phyloP scores from a whole-genome alignment of 2,797 vertebrate species.

The Takifugu rubripes region DNA sequence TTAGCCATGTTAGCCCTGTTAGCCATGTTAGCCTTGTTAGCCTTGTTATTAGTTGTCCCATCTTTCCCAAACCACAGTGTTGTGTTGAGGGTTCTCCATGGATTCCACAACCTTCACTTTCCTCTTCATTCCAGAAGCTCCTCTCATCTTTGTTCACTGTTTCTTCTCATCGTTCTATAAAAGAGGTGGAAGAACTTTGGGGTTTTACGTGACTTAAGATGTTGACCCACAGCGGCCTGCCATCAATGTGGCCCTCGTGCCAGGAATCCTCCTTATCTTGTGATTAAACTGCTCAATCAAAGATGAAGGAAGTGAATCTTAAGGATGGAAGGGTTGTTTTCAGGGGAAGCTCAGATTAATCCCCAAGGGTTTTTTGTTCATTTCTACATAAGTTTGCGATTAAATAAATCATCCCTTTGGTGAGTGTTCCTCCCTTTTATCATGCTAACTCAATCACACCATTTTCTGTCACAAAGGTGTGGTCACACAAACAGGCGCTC shows the following conservation, averaged over 20 bases:
- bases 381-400: constrained; percentile 48
- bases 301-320: constrained; percentile 28
- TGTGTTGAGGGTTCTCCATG: no score
- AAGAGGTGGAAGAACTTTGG: constrained; percentile 25
- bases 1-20: no score
- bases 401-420: constrained; percentile 20
- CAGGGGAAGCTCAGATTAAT: constrained; percentile 55
- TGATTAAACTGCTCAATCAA: constrained; percentile 15
- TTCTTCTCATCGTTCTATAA: constrained; percentile 40
- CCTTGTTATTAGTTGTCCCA: no score
- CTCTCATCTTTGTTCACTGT: constrained; percentile 28
- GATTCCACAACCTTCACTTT: constrained; percentile 20
- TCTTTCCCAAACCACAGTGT: no score
- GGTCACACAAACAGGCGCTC: constrained; percentile 37
- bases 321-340: constrained; percentile 29
- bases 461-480: no score
- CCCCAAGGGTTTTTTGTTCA: constrained; percentile 41
- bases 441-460: no score
- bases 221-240: constrained; percentile 31
- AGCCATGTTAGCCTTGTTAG: no score
- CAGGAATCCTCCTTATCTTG: constrained; percentile 20
- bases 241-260: constrained; percentile 6
- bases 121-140: constrained; percentile 32
- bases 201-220: constrained; percentile 33
- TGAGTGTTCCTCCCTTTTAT: no score